phyloP scores from a whole-genome alignment of 2,113 vertebrate species.

The Myiopsitta monachus region DNA sequence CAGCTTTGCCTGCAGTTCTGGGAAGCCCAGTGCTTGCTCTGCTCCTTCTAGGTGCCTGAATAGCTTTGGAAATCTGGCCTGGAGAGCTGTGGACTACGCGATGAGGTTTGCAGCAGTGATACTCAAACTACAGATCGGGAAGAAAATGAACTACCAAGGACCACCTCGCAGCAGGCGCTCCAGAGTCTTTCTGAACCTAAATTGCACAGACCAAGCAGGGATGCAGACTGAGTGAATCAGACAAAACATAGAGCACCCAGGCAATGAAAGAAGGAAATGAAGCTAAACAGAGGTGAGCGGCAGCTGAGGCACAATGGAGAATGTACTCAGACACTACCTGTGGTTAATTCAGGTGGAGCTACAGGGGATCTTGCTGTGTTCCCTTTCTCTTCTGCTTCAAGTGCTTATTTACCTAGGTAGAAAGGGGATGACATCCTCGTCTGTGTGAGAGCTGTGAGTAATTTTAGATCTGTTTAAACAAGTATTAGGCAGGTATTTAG shows the following conservation, averaged over 20 bases:
- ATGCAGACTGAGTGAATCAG: not conserved
- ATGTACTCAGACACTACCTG: not conserved
- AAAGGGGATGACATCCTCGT: not conserved
- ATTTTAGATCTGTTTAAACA: not conserved
- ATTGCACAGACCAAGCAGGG: not conserved
- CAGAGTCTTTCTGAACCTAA: not conserved
- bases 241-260: not conserved
- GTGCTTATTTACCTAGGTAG: not conserved
- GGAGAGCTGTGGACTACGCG: not conserved
- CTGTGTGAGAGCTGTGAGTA: not conserved
- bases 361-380: not conserved
- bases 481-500: not conserved
- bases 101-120: not conserved
- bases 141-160: not conserved
- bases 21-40: not conserved
- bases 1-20: not conserved
- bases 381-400: not conserved
- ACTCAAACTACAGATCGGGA: not conserved
- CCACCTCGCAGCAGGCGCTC: not conserved
- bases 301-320: not conserved
- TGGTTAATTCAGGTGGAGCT: not conserved
- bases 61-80: not conserved
- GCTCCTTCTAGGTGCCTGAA: not conserved
- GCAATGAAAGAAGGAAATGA: not conserved
- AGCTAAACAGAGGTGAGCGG: not conserved